Evolutionary conservation across 2,797 vertebrate genomes (phyloP).

Genomic region (Basileuterus tristriatus): DNA sequence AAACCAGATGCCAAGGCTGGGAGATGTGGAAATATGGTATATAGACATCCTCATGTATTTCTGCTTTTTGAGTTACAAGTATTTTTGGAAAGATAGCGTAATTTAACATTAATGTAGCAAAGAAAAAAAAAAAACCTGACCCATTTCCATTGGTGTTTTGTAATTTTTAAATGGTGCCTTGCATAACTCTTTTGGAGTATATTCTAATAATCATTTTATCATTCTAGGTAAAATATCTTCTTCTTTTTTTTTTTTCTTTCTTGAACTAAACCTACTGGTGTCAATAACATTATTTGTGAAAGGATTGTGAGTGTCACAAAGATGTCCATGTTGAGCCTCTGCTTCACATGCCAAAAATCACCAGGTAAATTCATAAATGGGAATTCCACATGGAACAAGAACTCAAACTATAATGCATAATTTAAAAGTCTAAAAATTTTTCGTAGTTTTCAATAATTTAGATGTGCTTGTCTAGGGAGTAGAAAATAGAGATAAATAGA

Average conservation of each 20-base stretch:
- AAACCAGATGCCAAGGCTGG: not conserved
- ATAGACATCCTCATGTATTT: not conserved
- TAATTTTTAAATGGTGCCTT: not conserved
- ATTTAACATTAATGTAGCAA: not conserved
- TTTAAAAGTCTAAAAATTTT: not conserved
- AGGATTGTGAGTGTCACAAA: not conserved
- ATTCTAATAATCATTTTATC: not conserved
- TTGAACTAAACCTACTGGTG: not conserved
- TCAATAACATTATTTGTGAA: not conserved
- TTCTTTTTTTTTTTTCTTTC: not conserved
- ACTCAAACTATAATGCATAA: not conserved
- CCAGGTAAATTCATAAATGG: not conserved
- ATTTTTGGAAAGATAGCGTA: not conserved
- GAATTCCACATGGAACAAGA: not conserved
- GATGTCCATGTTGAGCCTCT: not conserved
- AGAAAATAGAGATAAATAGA: not conserved
- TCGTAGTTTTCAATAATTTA: not conserved
- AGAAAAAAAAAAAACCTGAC: fast-evolving
- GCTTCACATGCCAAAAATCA: not conserved
- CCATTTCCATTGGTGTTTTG: not conserved
- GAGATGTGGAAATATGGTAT: not conserved
- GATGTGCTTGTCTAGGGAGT: not conserved
- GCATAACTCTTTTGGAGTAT: not conserved
- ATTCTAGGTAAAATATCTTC: not conserved
- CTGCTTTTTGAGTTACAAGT: not conserved